Base-by-base conservation (phyloP, 1,140 invertebrate species). In the Chymomyza costata region DNA sequence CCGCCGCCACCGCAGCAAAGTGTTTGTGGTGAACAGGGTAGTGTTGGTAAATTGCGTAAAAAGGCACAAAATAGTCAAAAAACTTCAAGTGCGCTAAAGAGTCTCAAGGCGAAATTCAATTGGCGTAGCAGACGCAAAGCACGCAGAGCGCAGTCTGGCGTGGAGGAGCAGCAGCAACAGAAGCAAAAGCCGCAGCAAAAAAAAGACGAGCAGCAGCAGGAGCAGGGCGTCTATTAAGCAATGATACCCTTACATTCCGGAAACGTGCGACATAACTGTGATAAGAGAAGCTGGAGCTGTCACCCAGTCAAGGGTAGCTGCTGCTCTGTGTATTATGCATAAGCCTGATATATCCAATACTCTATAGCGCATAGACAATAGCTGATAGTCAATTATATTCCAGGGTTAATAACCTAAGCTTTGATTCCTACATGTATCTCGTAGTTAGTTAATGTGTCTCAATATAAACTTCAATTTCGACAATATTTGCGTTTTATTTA, bases 51-150 rank as follows among this genome's bases (percentile, higher is more conserved):
- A 76, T 71, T 76, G 62, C 62, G 57, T 16, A 76, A 76, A 17
- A 76, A 76, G 37, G 47, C 54, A n/a, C 28, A 76, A 70, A 71
- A 38, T 45, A 48, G 58, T 59, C n/a, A 70, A 50, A 44, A n/a
- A n/a, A 43, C 66, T 44, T 49, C 70, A 13, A 78, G 34, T 15
- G 25, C 71, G 7, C 52, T 76, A 18, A 71, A 64, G 67, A 44
- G 48, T 47, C 71, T 84, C 32, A 58, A 51, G 19, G 65, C 61
- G 41, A 81, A 80, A 65, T 78, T 84, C 47, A 73, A 65, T 61
- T 84, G 82, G 82, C 74, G 74, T 13, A 49, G 47, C 71, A 66
- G 48, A 55, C 71, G 52, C 34, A 76, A 67, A 35, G 39, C 44
- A n/a, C 16, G 28, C 28, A 25, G 21, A 8, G 38, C 15, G n/a